Base-by-base conservation (phyloP, 2,888 invertebrate species). In the Papilio gigon region DNA sequence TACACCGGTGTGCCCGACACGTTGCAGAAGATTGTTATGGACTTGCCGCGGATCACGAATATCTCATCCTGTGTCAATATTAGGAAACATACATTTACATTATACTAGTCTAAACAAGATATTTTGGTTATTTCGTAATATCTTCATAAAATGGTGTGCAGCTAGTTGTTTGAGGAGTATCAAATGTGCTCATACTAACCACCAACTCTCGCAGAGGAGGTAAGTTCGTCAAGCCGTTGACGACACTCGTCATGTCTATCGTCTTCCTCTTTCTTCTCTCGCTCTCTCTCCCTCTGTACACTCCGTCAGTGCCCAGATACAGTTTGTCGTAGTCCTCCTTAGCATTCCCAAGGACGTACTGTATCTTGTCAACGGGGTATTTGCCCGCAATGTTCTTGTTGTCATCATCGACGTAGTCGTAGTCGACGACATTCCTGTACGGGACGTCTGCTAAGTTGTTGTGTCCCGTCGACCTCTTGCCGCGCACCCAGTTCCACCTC, bases 401-500 rank as follows among this genome's bases (percentile, higher is more conserved):
- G 22, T 66, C 27, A 22, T 53, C n/a, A 40, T 71, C 60, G 30
- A 25, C 37, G n/a, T 65, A 58, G 30, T 64, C 47, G 47, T 53
- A 56, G 42, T 66, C 42, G 35, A 42, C 40, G 22, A 40, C 68
- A 37, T 40, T 68, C 4, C 33, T n/a, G 22, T 30, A n/a, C 6
- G 40, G 17, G 22, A 42, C 22, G 6, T 68, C 35, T 9, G 37
- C 61, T 25, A 22, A 50, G 22, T 68, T n/a, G 40, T 68, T 3
- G 25, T 42, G 12, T n/a, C 17, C 25, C 4, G 75, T 20, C 9
- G 78, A 78, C 65, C 85, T 76, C 63, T 76, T 84, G n/a, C 74
- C 77, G 9, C 85, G 73, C 5, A 81, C 80, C 84, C 83, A 84
- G 65, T 82, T 73, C 81, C 83, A 84, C 67, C 74, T 72, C 4